These are phyloP conservation scores for Netelia melanura DNA, from an alignment of 2,888 invertebrate genomes.

Conservation along the genomic window DNA sequence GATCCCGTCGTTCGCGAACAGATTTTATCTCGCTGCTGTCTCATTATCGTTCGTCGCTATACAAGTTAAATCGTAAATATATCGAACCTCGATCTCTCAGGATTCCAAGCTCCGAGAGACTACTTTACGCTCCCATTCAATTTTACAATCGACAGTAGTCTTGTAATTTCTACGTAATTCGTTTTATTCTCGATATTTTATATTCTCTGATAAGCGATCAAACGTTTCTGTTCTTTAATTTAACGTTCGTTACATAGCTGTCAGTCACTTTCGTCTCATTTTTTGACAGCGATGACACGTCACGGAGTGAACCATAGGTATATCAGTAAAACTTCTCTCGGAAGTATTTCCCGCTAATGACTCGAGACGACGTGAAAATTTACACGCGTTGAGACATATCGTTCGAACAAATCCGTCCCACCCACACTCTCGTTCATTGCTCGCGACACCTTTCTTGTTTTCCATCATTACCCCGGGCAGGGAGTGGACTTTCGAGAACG, in stretches of 20 bases:
- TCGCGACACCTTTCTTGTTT: slow-evolving; percentile 9
- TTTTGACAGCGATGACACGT: no score
- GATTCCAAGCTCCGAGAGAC: not conserved
- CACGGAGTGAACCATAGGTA: not conserved
- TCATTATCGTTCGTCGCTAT: slow-evolving; percentile 51
- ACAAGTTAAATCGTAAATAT: slow-evolving; percentile 29
- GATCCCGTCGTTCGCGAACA: slow-evolving; percentile 57
- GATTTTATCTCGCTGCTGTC: slow-evolving; percentile 63
- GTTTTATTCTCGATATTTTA: not conserved
- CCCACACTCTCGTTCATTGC: not conserved
- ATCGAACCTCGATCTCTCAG: slow-evolving; percentile 17
- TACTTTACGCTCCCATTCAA: slow-evolving; percentile 32
- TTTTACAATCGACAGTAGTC: slow-evolving; percentile 38
- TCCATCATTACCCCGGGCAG: not conserved
- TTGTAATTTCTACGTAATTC: not conserved
- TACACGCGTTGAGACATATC: slow-evolving; percentile 43
- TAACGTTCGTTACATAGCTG: not conserved
- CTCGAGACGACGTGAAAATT: slow-evolving; percentile 65
- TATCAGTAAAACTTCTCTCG: slow-evolving; percentile 26
- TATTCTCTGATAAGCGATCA: not conserved
- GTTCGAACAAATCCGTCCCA: slow-evolving; percentile 50
- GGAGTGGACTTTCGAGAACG: slow-evolving; percentile 27
- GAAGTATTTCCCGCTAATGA: slow-evolving; percentile 60
- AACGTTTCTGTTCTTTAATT: not conserved
- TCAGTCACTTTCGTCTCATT: not conserved